Evolutionary conservation across 2,113 vertebrate species (phyloP).

Genomic region (Takifugu flavidus): DNA sequence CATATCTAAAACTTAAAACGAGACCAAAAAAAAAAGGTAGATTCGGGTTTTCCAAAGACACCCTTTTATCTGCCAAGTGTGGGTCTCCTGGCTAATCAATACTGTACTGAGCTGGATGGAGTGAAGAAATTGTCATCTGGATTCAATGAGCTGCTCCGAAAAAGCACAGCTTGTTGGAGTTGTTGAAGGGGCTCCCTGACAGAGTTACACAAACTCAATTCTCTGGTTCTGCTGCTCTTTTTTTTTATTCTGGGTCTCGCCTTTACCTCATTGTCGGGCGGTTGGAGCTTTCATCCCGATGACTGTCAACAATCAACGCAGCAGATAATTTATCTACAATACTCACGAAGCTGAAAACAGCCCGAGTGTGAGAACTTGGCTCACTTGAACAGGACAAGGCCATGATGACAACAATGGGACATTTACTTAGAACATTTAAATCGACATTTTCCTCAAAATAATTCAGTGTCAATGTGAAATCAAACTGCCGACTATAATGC

Average conservation of each 20-base stretch:
- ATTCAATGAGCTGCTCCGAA: conserved; percentile 56
- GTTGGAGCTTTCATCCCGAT: too few relatives aligned
- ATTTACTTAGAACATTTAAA: too few relatives aligned
- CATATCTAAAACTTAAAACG: conserved; percentile 27
- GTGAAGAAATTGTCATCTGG: conserved; percentile 59
- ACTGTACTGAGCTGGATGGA: conserved; percentile 22
- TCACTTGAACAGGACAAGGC: too few relatives aligned
- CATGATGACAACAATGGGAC: too few relatives aligned
- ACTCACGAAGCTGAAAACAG: too few relatives aligned
- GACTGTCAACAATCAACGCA: too few relatives aligned
- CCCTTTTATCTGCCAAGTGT: conserved; percentile 13
- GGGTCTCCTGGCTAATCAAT: conserved; percentile 30
- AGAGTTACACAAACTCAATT: conserved; percentile 50
- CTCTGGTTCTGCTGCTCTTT: conserved; percentile 29
- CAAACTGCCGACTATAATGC: too few relatives aligned
- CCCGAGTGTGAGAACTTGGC: too few relatives aligned
- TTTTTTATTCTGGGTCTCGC: conserved; percentile 19
- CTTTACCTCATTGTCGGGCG: conserved; percentile 6
- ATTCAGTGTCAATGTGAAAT: too few relatives aligned
- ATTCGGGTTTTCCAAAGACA: conserved; percentile 24
- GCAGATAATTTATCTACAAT: too few relatives aligned
- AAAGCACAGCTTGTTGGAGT: conserved; percentile 53
- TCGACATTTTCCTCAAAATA: too few relatives aligned
- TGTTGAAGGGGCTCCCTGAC: conserved; percentile 50
- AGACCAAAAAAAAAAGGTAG: conserved; percentile 24